phyloP scores from a whole-genome alignment of 2,113 vertebrate genomes.

The Erythrolamprus reginae region DNA sequence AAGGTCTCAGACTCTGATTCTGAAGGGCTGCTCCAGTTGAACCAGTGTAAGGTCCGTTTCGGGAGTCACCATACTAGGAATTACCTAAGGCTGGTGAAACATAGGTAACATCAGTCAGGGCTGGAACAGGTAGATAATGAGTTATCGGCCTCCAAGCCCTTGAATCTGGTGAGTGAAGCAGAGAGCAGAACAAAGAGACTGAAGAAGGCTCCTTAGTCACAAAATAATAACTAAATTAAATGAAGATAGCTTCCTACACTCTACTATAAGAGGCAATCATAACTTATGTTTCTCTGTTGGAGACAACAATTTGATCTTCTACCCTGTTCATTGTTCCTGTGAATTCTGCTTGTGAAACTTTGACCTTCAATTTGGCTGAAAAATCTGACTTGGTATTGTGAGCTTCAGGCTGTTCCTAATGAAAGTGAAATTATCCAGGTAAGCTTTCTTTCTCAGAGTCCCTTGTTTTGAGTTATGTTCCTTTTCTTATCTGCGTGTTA shows the following conservation, averaged over 20 bases:
- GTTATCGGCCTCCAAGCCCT: neutral
- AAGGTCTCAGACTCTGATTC: neutral
- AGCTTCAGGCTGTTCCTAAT: too few species aligned
- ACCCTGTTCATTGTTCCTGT: too few species aligned
- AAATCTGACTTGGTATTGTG: too few species aligned
- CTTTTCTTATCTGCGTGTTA: neutral
- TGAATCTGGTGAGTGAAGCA: too few species aligned
- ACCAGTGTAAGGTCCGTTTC: neutral
- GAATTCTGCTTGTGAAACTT: too few species aligned
- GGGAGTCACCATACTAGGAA: neutral
- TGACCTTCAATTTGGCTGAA: too few species aligned
- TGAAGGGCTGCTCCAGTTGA: neutral
- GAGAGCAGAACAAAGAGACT: neutral
- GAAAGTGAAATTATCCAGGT: neutral
- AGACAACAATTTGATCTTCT: too few species aligned
- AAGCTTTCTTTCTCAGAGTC: neutral
- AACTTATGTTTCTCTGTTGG: neutral
- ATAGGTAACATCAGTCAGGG: neutral
- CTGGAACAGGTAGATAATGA: neutral
- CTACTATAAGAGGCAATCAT: neutral
- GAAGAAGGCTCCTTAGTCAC: neutral
- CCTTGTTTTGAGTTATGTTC: neutral
- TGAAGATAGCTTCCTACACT: neutral
- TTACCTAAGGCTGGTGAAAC: neutral
- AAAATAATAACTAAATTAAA: neutral